Evolutionary conservation across 2,797 vertebrate species (phyloP).

Genomic region (Melanotaenia nigrans): DNA sequence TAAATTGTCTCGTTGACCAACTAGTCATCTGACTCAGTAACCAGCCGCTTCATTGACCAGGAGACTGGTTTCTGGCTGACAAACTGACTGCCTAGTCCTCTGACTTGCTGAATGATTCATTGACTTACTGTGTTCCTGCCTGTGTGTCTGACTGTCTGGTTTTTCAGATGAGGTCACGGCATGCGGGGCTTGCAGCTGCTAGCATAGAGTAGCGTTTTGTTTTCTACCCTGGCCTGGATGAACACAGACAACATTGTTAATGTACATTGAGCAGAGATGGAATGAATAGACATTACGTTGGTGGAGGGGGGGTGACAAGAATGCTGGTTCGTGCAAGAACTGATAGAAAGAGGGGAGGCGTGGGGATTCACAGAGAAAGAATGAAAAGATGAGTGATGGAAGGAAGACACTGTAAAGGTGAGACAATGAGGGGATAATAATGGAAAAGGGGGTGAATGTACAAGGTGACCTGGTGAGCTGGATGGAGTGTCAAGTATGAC

Average conservation of each 20-base stretch:
- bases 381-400: slow-evolving; percentile 50
- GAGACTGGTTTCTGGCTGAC: slow-evolving; percentile 27
- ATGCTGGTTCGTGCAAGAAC: slow-evolving; percentile 43
- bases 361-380: slow-evolving; percentile 17
- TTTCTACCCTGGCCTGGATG: slow-evolving; percentile 40
- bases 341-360: slow-evolving; percentile 38
- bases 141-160: slow-evolving; percentile 57
- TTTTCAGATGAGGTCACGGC: slow-evolving; percentile 70
- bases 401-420: slow-evolving; percentile 38
- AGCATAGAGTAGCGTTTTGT: slow-evolving; percentile 67
- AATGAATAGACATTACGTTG: slow-evolving; percentile 55
- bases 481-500: slow-evolving; percentile 3
- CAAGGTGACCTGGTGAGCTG: slow-evolving; percentile 41
- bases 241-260: slow-evolving; percentile 78
- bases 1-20: background rate
- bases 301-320: slow-evolving; percentile 19
- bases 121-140: slow-evolving; percentile 26
- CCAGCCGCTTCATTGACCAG: slow-evolving; percentile 7
- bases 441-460: background rate
- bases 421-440: slow-evolving; percentile 28
- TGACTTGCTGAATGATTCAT: slow-evolving; percentile 62
- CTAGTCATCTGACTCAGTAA: slow-evolving; percentile 28
- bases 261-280: slow-evolving; percentile 57
- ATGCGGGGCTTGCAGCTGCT: slow-evolving; percentile 68
- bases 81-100: slow-evolving; percentile 37